Conservation (phyloP, 2,113 vertebrate species). For the Leptodactylus fuscus region DNA sequence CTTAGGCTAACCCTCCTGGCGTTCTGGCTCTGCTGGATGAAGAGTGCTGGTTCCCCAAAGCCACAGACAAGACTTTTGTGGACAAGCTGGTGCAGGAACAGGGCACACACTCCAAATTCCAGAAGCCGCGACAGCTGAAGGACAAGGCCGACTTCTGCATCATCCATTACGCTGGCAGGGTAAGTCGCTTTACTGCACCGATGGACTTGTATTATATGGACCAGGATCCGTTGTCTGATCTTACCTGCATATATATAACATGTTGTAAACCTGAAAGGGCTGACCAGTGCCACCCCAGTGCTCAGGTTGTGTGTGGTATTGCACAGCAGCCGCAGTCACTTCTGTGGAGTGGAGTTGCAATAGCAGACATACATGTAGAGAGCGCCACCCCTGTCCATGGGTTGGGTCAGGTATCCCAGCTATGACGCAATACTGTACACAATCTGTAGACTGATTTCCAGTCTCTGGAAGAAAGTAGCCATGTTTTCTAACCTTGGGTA, state of each 20-base stretch:
- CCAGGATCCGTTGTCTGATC: not conserved
- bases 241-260: not conserved
- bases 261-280: too few species aligned
- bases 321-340: too few species aligned
- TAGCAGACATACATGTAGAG: too few species aligned
- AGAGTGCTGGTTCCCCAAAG: slow-evolving; percentile 99
- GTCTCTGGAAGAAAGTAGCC: too few species aligned
- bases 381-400: too few species aligned
- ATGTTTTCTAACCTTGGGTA: too few species aligned
- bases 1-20: slow-evolving; percentile 92
- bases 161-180: slow-evolving; percentile 96
- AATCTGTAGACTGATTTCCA: too few species aligned
- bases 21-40: slow-evolving; percentile 94
- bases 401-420: too few species aligned
- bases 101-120: slow-evolving; percentile 95
- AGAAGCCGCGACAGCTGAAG: slow-evolving; percentile 94
- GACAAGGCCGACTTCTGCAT: slow-evolving; percentile 98
- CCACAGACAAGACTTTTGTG: slow-evolving; percentile 96
- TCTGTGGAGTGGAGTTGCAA: too few species aligned
- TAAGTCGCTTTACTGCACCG: slow-evolving; percentile 65
- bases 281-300: too few species aligned
- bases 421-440: too few species aligned
- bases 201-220: not conserved
- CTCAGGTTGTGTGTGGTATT: too few species aligned
- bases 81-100: slow-evolving; percentile 97